Base-by-base conservation (phyloP, 2,888 invertebrate genomes). In the Argyra leucocephala region DNA sequence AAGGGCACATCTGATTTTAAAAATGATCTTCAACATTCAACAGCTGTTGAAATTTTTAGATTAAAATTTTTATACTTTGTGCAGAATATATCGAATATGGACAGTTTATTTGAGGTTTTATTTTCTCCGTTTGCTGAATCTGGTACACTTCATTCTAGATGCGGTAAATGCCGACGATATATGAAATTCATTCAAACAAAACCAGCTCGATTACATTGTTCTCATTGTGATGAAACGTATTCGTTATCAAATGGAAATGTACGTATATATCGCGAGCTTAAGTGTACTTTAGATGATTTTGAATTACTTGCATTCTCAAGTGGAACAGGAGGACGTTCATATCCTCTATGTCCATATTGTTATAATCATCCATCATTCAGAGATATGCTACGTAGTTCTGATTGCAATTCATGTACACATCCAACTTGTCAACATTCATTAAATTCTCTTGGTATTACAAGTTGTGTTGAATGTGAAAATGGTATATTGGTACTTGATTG, bases 291-390 rank as follows among this genome's bases (percentile, higher is more conserved):
- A 65, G 99, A 99, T 76, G 97, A 97, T 77, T 99, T 98, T 78
- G 98, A 99, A 76, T 82, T 99, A 70, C 83, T 98, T 21, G 90
- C 92, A 58, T 98, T 93, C 89, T 93, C 94, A 0, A 91, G 92
- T n/a, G 96, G 96, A 1, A 86, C 86, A 57, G 91, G 92, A 76
- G 95, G 96, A n/a, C 94, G 93, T 81, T 95, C 95, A 76, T 97
- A 88, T 79, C 90, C 94, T 1, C 89, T 99, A 69, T 99, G 99
- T 76, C 99, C 99, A 0, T 97, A 97, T 80, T 99, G 99, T 79
- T 98, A 91, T 79, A 98, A 96, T 76, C 90, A 98, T 81, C 95
- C 98, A n/a, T 99, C 99, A 0, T 94, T 93, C 79, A 89, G 91
- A 81, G 96, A 96, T 76, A 99, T 98, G 98, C 89, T 89, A 72